Base-by-base conservation (phyloP, 2,113 vertebrate species). In the Campylomormyrus numenius region DNA sequence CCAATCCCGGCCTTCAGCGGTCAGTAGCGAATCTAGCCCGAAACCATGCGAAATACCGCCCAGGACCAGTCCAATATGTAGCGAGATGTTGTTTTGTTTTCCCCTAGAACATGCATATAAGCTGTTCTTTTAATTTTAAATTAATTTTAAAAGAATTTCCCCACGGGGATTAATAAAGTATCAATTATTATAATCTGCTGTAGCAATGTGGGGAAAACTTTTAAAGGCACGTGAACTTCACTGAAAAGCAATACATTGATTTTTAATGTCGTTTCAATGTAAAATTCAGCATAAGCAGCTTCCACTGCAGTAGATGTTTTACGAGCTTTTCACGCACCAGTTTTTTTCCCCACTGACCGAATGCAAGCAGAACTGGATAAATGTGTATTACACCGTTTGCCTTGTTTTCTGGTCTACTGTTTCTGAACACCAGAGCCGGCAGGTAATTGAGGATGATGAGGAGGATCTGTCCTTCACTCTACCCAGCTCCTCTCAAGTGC, bases 401-500 rank as follows among this genome's bases (percentile, higher is more conserved):
- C 10, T 11, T 66, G n/a, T 27, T 87, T 24, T 27, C 27, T n/a
- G 39, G 3, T 53, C 11, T 52, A 27, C 46, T 87, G 24, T 35
- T 87, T 87, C 48, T 19, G 49, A 49, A 52, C 48, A 52, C 42
- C 10, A 87, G 85, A 27, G n/a, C 39, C 21, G 13, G 3, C 21
- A 49, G 15, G 39, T 90, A 56, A 92, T 92, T 80, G 94, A 94
- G 1, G 95, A 96, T 0, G 94, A 95, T 0, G 95, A 94, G 0
- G 95, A 95, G 0, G 96, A 96, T 11, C 2, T 6, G 0, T 13
- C 7, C 3, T 92, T 95, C 52, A 95, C 91, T 2, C 96, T 93
- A 89, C 95, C 91, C 0, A 95, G 93, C 0, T 90, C 91, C 5
- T 93, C 95, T 1, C 96, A 97, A 93, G 93, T 94, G 8, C 96